phyloP scores from a whole-genome alignment of 2,888 invertebrate genomes.

The Melikaiella ostensackeni region DNA sequence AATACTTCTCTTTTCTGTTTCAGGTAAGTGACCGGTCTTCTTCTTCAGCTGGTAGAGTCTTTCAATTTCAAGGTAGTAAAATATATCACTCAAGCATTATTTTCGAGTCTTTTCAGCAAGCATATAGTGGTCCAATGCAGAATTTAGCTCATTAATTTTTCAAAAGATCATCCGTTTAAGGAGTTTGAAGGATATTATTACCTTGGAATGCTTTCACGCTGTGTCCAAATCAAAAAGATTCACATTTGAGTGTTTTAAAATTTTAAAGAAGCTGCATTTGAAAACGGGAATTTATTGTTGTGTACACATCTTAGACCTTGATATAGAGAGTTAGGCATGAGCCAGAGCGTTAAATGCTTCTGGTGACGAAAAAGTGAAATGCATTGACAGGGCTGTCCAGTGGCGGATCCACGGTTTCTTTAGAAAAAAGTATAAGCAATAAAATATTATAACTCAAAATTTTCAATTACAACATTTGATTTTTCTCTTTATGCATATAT shows the following conservation, averaged over 20 bases:
- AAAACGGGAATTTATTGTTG: not conserved
- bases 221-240: not conserved
- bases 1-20: slow-evolving; percentile 61
- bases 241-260: not conserved
- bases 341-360: too few species aligned
- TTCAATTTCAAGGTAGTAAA: slow-evolving; percentile 31
- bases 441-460: too few species aligned
- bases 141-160: slow-evolving; percentile 12
- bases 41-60: slow-evolving; percentile 16
- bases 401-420: too few species aligned
- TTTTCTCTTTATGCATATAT: too few species aligned
- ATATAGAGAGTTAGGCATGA: too few species aligned
- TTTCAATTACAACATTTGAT: too few species aligned
- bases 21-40: slow-evolving; percentile 62
- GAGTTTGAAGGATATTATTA: not conserved
- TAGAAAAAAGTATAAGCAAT: too few species aligned
- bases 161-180: not conserved
- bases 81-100: slow-evolving; percentile 9
- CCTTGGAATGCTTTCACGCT: not conserved
- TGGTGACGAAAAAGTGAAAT: too few species aligned
- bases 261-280: not conserved
- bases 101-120: not conserved
- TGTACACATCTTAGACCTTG: too few species aligned
- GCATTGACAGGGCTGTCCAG: too few species aligned
- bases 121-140: not conserved